Evolutionary conservation across 2,113 vertebrate genomes (phyloP), one percentile per base, ranked within the genome.

Genomic region (Peromyscus leucopus): DNA sequence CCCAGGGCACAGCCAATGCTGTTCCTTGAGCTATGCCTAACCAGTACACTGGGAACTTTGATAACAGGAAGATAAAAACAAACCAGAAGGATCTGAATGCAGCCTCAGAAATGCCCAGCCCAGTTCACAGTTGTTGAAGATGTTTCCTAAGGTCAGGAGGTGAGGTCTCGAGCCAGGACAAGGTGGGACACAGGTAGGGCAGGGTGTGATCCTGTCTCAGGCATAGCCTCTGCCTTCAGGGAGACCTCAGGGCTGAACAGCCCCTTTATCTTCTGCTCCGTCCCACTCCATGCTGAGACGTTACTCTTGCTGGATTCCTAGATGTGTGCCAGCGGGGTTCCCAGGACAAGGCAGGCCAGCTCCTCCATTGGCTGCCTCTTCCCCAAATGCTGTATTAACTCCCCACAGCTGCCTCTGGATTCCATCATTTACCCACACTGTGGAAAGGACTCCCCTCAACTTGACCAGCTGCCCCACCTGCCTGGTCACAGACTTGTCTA

Each of bases 91-190:
- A n/a, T 8, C 80, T 0, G 0, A 39, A 24, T 11, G 33, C 22
- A 28, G 55, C 22, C 39, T 36, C 2, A 2, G 5, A 59, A 69
- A 33, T 39, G 1, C 39, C 82, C 59, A 12, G 5, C 22, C 51
- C 59, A 0, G 16, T 39, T 28, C 5, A 36, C 12, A 36, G 0
- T 2, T 7, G 24, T 36, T 42, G 17, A 21, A 55, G 61, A 21
- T 46, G 21, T 7, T 22, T 65, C 72, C 82, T 63, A 48, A 57
- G 36, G 26, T n/a, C 65, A 89, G 65, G 24, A 28, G 7, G 7
- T 7, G 6, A 8, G 39, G 1, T 7, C n/a, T 46, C 1, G 4
- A 7, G 10, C 1, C 3, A 24, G 63, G 74, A 15, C 16, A 48
- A n/a, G 80, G 12, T n/a, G 13, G 36, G 10, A 10, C 48, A 19